Conservation (phyloP, 1,140 invertebrate genomes). For the Zaprionus taronus region DNA sequence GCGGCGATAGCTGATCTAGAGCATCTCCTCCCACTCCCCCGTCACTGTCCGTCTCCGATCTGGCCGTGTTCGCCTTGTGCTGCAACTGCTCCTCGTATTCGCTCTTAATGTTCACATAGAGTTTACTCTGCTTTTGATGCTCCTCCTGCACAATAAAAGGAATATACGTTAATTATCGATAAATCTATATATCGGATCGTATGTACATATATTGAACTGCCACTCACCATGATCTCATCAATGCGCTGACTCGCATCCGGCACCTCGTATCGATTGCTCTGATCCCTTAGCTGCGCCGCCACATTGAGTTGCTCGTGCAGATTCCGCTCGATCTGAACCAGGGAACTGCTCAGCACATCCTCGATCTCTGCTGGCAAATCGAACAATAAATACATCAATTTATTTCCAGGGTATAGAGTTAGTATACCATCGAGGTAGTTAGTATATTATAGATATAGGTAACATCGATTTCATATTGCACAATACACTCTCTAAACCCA, state of each 20-base stretch:
- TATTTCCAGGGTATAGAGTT: neutral
- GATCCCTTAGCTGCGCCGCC: conserved; percentile 69
- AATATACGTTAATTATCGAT: neutral
- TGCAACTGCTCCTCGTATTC: conserved; percentile 78
- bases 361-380: conserved; percentile 56
- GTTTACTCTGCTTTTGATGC: conserved; percentile 74
- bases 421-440: no score
- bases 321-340: conserved; percentile 66
- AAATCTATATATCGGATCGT: neutral
- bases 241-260: conserved; percentile 65
- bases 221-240: conserved; percentile 74
- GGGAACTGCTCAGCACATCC: conserved; percentile 65
- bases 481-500: no score
- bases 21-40: neutral
- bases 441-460: no score
- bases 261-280: conserved; percentile 65
- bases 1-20: conserved; percentile 8
- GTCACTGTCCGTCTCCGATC: conserved; percentile 18
- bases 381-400: neutral
- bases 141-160: conserved; percentile 57
- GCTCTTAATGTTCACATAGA: conserved; percentile 78
- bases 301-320: conserved; percentile 70
- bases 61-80: conserved; percentile 48
- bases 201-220: neutral
- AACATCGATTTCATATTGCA: no score